Conservation (phyloP, 2,888 invertebrate species). For the Molanna angustata region DNA sequence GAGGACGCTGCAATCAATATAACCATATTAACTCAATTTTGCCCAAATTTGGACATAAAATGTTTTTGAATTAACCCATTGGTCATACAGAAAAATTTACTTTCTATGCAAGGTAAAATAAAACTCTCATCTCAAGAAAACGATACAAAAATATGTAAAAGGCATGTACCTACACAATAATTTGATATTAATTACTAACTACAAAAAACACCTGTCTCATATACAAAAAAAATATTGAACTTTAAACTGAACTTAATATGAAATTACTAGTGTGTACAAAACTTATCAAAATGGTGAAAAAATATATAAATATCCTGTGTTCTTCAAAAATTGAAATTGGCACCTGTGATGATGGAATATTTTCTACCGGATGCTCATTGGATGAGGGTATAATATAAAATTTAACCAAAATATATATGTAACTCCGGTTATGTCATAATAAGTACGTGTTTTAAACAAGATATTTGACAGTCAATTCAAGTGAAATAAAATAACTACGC, state of each 20-base stretch:
- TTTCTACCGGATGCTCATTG: neutral
- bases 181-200: neutral
- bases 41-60: no score
- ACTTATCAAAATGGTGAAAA: neutral
- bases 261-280: constrained; percentile 1
- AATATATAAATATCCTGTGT: neutral
- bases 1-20: no score
- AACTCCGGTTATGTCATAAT: no score
- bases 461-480: no score
- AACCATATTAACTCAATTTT: no score
- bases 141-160: neutral
- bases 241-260: neutral
- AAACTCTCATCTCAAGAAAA: no score
- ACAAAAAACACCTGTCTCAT: neutral
- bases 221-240: constrained; percentile 1
- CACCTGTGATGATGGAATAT: neutral
- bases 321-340: neutral
- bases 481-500: no score
- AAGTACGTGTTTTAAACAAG: no score
- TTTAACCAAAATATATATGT: no score
- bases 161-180: neutral
- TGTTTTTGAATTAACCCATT: no score
- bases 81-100: no score
- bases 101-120: no score
- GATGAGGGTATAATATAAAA: constrained; percentile 1